phyloP scores from a whole-genome alignment of 2,888 invertebrate species.

The Limenitis camilla region DNA sequence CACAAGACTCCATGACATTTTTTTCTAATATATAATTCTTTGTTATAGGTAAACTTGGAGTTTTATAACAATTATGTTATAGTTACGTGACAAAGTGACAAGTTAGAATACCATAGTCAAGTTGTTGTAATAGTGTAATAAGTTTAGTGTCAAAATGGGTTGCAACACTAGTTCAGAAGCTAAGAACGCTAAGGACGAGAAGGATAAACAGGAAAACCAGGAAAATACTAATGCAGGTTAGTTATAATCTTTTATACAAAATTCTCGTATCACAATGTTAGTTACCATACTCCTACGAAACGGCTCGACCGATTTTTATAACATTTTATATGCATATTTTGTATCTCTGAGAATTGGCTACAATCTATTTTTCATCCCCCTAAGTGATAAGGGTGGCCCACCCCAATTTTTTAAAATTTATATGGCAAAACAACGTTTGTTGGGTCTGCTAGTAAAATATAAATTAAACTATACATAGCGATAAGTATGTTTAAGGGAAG shows the following conservation, averaged over 20 bases:
- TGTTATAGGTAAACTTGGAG: slow-evolving; percentile 23
- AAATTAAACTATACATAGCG: no score
- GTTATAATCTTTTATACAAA: not conserved
- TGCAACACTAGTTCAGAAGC: slow-evolving; percentile 35
- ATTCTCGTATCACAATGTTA: not conserved
- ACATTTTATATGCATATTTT: no score
- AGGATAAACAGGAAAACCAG: slow-evolving; percentile 31
- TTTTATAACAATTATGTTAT: slow-evolving; percentile 23
- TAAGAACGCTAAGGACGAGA: slow-evolving; percentile 30
- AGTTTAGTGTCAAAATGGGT: slow-evolving; percentile 32
- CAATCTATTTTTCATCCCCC: no score
- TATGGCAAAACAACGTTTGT: no score
- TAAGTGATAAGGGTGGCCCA: no score
- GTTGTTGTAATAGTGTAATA: slow-evolving; percentile 13
- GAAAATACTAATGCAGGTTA: slow-evolving; percentile 29
- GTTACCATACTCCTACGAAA: no score
- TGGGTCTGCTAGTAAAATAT: no score
- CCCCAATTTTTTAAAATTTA: no score
- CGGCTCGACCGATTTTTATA: no score
- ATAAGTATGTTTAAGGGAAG: no score
- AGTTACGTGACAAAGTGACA: slow-evolving; percentile 9
- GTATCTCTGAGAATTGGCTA: no score
- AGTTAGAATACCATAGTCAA: slow-evolving; percentile 4
- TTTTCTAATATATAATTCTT: not conserved
- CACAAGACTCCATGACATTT: not conserved